A percentile compares a stretch with the other conserved stretches of the same genome.
phyloP scores from a whole-genome alignment of 2,113 vertebrate species.

The Ictalurus punctatus region DNA sequence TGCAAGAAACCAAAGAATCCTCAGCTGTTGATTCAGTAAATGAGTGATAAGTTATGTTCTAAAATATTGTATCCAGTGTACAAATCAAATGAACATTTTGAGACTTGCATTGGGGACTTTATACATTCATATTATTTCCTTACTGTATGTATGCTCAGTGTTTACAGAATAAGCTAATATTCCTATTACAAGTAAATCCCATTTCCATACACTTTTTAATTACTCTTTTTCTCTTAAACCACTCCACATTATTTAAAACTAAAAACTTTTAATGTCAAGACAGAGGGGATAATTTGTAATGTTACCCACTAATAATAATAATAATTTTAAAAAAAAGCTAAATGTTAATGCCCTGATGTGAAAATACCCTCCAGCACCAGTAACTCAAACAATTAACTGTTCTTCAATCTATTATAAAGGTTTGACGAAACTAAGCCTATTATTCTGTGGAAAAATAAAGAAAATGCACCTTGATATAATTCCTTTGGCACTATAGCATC shows the following conservation, averaged over 20 bases:
- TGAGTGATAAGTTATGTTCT: not conserved
- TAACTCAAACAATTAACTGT: constrained; percentile 40
- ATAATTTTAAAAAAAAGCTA: not conserved
- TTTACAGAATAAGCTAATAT: constrained; percentile 27
- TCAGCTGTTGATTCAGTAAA: constrained; percentile 10
- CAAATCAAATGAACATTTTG: not conserved
- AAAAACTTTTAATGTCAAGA: not conserved
- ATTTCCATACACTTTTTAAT: not conserved
- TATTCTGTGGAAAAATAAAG: not conserved
- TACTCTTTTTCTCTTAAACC: not conserved
- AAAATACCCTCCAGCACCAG: constrained; percentile 51
- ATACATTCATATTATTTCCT: constrained; percentile 5
- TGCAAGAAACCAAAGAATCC: constrained; percentile 3
- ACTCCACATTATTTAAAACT: not conserved
- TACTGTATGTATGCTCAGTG: not conserved
- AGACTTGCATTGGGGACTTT: not conserved
- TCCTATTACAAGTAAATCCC: constrained; percentile 25
- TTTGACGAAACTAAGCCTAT: constrained; percentile 21
- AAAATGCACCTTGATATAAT: constrained; percentile 7
- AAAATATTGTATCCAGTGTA: not conserved
- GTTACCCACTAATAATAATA: not conserved
- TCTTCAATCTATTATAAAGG: constrained; percentile 17
- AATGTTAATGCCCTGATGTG: not conserved
- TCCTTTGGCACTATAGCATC: constrained; percentile 54
- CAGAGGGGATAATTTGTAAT: not conserved